Base-by-base conservation (phyloP, 2,113 vertebrate species). In the Oceanodroma tethys region DNA sequence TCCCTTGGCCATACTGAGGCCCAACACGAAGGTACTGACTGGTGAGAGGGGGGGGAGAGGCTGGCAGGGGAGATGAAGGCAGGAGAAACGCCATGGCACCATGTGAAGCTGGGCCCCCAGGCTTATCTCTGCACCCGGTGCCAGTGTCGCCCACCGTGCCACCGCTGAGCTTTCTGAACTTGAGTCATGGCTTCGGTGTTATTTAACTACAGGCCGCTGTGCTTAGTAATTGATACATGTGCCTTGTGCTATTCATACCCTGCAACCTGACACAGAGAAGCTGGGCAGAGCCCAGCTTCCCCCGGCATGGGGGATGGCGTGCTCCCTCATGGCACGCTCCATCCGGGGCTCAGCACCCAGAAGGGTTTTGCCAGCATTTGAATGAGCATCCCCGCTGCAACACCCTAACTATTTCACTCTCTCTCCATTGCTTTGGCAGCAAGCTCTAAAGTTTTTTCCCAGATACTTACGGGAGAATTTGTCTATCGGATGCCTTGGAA, bases 321-420 rank as follows among this genome's bases (percentile, higher is more conserved):
- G n/a, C n/a, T n/a, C 47, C 82, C 42, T 74, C 50, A 8, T 2
- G 3, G 53, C 0, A 0, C 25, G 19, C 22, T 65, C 34, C 70
- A 22, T 19, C 55, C 50, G 34, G 53, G 32, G 53, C 26, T 52
- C 55, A 17, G 36, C 65, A 62, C 45, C 40, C 65, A 56, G 59
- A 26, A 78, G 59, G 42, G 50, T 59, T 85, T 81, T 73, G 79
- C 48, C 55, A 88, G 65, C 36, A 47, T 38, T 56, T 81, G 32
- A 74, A 18, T 1, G 2, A 81, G 50, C 59, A 32, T 14, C 22
- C 25, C 65, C 0, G 1, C 25, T 47, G 27, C 11, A 59, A 38
- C 48, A 68, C 38, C 36, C 13, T 32, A 18, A 23, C 30, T 67
- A 16, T 70, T 81, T 60, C 73, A 34, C 12, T 65, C 0, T 29